Evolutionary conservation across 2,113 vertebrate species (phyloP).

Genomic region (Rattus rattus): DNA sequence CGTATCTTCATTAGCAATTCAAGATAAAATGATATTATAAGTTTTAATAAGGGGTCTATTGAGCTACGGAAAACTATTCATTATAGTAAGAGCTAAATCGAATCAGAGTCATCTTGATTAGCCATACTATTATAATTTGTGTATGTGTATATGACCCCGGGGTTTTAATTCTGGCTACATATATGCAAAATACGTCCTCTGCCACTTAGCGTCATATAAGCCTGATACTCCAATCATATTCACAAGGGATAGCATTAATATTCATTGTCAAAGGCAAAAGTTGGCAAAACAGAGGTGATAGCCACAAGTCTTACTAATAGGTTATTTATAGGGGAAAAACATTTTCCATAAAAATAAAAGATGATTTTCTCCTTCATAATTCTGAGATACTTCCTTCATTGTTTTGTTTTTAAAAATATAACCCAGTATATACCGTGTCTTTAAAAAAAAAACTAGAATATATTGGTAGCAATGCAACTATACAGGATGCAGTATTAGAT

Average conservation of each 20-base stretch:
- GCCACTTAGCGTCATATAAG: background rate
- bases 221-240: background rate
- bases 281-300: background rate
- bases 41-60: background rate
- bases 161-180: background rate
- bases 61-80: slow-evolving; percentile 2
- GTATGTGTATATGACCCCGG: background rate
- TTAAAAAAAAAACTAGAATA: background rate
- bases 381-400: background rate
- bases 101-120: background rate
- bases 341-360: slow-evolving; percentile 14
- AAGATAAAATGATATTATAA: slow-evolving; percentile 32
- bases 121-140: background rate
- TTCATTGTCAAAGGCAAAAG: slow-evolving; percentile 12
- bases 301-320: background rate
- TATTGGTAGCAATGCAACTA: background rate
- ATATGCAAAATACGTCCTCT: background rate
- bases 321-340: background rate
- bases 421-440: background rate
- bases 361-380: background rate
- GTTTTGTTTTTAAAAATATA: slow-evolving; percentile 50
- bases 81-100: slow-evolving; percentile 28
- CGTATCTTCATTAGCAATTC: slow-evolving; percentile 59
- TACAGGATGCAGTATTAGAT: slow-evolving; percentile 33
- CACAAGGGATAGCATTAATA: background rate